These are phyloP conservation scores for Variabilichromis moorii DNA, from an alignment of 2,113 vertebrate species.

Conservation along the genomic window DNA sequence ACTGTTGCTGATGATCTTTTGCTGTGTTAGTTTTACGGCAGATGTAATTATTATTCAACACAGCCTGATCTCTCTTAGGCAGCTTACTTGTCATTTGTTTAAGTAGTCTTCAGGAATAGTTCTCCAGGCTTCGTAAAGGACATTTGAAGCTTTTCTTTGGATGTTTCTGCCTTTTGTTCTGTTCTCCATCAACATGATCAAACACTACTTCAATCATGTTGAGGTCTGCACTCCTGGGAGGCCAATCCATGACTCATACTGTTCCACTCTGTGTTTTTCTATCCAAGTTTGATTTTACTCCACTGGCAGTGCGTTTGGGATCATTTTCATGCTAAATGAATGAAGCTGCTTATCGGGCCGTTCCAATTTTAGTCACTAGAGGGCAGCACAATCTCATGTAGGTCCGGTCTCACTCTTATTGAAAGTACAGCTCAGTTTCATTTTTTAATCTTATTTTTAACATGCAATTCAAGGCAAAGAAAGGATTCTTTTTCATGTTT, in stretches of 20 bases:
- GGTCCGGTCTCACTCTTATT: neutral
- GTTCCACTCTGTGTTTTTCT: neutral
- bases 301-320: neutral
- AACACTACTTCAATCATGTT: neutral
- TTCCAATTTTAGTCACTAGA: conserved; percentile 1
- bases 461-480: neutral
- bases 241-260: neutral
- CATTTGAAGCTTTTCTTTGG: neutral
- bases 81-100: neutral
- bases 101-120: neutral
- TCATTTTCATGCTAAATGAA: neutral
- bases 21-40: neutral
- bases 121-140: neutral
- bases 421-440: neutral
- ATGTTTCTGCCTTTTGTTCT: neutral
- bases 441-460: neutral
- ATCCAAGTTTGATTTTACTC: neutral
- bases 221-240: rapidly evolving
- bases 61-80: neutral
- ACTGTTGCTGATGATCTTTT: neutral
- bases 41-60: neutral
- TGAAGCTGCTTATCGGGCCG: neutral
- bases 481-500: neutral
- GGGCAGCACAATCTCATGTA: neutral
- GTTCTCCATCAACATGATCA: neutral